These are phyloP conservation scores for Meteorus sp. DNA, from an alignment of 1,140 invertebrate species.

Conservation along the genomic window DNA sequence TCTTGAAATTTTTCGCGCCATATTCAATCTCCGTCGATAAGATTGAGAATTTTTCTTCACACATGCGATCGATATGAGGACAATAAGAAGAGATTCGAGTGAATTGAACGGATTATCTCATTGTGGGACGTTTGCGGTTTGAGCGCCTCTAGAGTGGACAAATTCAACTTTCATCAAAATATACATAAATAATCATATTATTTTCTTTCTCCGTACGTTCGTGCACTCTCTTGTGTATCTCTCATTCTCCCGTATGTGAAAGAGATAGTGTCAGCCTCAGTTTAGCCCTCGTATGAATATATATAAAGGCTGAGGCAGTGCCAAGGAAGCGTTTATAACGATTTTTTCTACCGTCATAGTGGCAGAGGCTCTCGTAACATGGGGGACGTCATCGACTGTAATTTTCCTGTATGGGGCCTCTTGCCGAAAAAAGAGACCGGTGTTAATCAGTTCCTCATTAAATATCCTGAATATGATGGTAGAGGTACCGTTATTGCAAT, in stretches of 20 bases:
- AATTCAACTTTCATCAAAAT: slow-evolving; percentile 4
- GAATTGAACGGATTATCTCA: not conserved
- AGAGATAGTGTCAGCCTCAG: no score
- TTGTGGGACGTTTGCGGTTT: not conserved
- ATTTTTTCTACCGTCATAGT: slow-evolving; percentile 41
- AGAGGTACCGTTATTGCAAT: slow-evolving; percentile 90
- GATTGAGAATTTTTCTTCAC: no score
- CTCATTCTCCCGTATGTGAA: no score
- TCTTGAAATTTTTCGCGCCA: no score
- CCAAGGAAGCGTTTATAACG: slow-evolving; percentile 50
- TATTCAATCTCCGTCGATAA: no score
- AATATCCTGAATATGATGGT: slow-evolving; percentile 93
- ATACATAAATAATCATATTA: no score
- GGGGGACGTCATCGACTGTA: slow-evolving; percentile 69
- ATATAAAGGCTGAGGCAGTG: slow-evolving; percentile 49
- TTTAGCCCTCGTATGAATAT: slow-evolving; percentile 23
- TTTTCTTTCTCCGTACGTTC: no score
- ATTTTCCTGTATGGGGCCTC: slow-evolving; percentile 81
- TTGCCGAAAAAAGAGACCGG: slow-evolving; percentile 97
- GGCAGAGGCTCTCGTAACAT: slow-evolving; percentile 41
- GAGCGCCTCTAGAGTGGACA: slow-evolving; percentile 16
- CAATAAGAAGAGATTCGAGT: not conserved
- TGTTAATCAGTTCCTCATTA: slow-evolving; percentile 82
- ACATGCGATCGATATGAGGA: no score
- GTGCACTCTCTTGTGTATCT: no score